These are phyloP conservation scores for Taxidea taxus DNA, from an alignment of 2,113 vertebrate genomes.

Conservation along the genomic window DNA sequence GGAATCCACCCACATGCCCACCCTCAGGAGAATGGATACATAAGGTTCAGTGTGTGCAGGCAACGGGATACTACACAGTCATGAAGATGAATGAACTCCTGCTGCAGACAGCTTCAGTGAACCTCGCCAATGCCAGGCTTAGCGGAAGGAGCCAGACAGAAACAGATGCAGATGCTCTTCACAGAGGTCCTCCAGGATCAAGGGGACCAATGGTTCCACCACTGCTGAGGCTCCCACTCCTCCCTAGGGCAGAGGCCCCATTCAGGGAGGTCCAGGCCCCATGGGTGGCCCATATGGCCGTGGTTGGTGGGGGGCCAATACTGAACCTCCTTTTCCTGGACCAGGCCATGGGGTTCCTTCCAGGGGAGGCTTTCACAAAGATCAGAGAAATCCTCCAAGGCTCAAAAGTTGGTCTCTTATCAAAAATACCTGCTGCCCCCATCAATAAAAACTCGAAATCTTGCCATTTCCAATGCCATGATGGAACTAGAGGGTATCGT, in stretches of 20 bases:
- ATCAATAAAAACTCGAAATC: no score
- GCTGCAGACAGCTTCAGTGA: slow-evolving; percentile 30
- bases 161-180: slow-evolving; percentile 45
- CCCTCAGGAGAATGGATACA: slow-evolving; percentile 15
- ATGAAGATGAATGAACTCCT: slow-evolving; percentile 13
- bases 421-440: slow-evolving; percentile 55
- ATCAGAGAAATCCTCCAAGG: slow-evolving; percentile 67
- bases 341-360: slow-evolving; percentile 56
- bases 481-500: no score
- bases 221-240: slow-evolving; percentile 71
- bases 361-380: slow-evolving; percentile 64
- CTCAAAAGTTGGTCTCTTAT: slow-evolving; percentile 71
- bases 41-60: slow-evolving; percentile 12
- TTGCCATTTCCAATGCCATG: no score
- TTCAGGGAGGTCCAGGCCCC: slow-evolving; percentile 54
- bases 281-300: slow-evolving; percentile 64
- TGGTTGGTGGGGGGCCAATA: slow-evolving; percentile 67
- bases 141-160: slow-evolving; percentile 1
- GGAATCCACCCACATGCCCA: slow-evolving; percentile 4
- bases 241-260: slow-evolving; percentile 63
- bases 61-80: slow-evolving; percentile 10
- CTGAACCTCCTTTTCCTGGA: slow-evolving; percentile 63
- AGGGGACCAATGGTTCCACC: slow-evolving; percentile 64
- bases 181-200: slow-evolving; percentile 68
- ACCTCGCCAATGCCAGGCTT: slow-evolving; percentile 32